Percentiles rank a stretch among this genome's conserved stretches.
Conservation (phyloP, 2,113 vertebrate genomes). For the Spilogale gracilis region DNA sequence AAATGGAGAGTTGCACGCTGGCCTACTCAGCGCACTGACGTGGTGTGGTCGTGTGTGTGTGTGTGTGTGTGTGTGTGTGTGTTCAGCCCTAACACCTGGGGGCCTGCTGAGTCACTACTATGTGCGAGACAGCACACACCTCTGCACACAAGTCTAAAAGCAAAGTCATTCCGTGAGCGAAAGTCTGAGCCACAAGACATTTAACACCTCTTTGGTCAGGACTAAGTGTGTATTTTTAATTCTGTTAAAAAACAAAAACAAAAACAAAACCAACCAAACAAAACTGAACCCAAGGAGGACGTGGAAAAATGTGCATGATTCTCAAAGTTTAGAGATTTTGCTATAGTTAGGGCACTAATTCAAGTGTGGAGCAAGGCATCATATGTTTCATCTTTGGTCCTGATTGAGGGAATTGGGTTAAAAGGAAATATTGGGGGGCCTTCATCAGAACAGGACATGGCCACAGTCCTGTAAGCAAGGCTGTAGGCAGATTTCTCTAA, state of each 20-base stretch:
- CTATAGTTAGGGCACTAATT: conserved; percentile 9
- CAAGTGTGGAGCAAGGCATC: conserved; percentile 15
- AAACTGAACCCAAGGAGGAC: background rate
- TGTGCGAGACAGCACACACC: fast-evolving
- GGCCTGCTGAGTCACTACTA: fast-evolving
- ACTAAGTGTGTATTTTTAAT: background rate
- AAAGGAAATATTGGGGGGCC: background rate
- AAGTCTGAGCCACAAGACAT: background rate
- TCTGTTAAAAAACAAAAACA: background rate
- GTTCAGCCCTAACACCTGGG: background rate
- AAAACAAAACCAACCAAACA: background rate
- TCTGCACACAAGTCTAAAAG: background rate
- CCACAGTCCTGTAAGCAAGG: background rate
- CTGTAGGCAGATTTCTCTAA: background rate
- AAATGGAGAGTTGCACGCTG: background rate
- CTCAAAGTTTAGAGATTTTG: conserved; percentile 8
- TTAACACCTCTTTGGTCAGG: background rate
- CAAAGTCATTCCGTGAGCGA: background rate
- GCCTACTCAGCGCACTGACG: background rate
- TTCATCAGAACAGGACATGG: background rate
- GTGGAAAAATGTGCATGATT: background rate
- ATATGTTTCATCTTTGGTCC: background rate
- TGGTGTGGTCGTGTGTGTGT: fast-evolving
- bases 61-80: no score
- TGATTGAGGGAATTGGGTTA: background rate